A percentile compares a stretch with the other conserved stretches of the same genome.
These are phyloP conservation scores for Dione vanillae DNA, from an alignment of 2,888 invertebrate genomes.

Conservation along the genomic window DNA sequence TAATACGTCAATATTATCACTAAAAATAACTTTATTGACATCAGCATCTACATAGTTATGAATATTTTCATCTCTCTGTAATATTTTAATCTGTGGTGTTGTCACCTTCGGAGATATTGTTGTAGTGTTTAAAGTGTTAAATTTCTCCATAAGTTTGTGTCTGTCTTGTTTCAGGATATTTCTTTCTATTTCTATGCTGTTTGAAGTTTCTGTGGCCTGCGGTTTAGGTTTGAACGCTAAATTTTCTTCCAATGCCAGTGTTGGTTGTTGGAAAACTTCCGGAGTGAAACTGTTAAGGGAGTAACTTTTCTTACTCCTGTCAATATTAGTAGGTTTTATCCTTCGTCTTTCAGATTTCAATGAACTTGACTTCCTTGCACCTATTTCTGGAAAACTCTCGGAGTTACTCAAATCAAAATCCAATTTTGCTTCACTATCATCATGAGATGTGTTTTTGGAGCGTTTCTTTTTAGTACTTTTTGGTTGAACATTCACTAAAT, in stretches of 20 bases:
- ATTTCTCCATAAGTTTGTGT: slow-evolving; percentile 78
- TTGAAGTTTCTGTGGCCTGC: slow-evolving; percentile 63
- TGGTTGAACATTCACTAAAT: slow-evolving; percentile 60
- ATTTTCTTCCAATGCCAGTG: slow-evolving; percentile 67
- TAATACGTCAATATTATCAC: slow-evolving; percentile 81
- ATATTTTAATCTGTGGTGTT: slow-evolving; percentile 67
- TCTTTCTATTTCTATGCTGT: slow-evolving; percentile 71
- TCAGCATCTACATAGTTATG: slow-evolving; percentile 69
- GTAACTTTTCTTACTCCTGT: slow-evolving; percentile 64
- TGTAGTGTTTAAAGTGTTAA: slow-evolving; percentile 69
- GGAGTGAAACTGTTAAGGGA: slow-evolving; percentile 70
- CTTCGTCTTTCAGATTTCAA: slow-evolving; percentile 68
- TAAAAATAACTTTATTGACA: slow-evolving; percentile 73
- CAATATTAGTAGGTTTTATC: slow-evolving; percentile 83
- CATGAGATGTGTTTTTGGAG: slow-evolving; percentile 62
- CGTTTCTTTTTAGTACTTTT: slow-evolving; percentile 69
- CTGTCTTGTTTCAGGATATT: slow-evolving; percentile 74
- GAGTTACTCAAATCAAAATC: slow-evolving; percentile 72
- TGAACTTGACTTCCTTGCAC: slow-evolving; percentile 69
- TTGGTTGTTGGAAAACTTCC: slow-evolving; percentile 68
- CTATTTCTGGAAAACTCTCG: slow-evolving; percentile 76
- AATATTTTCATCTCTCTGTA: slow-evolving; percentile 60
- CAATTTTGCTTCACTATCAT: slow-evolving; percentile 60
- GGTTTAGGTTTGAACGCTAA: slow-evolving; percentile 68
- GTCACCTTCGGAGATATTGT: slow-evolving; percentile 57